phyloP scores from a whole-genome alignment of 2,113 vertebrate genomes.

The Emberiza fucata region DNA sequence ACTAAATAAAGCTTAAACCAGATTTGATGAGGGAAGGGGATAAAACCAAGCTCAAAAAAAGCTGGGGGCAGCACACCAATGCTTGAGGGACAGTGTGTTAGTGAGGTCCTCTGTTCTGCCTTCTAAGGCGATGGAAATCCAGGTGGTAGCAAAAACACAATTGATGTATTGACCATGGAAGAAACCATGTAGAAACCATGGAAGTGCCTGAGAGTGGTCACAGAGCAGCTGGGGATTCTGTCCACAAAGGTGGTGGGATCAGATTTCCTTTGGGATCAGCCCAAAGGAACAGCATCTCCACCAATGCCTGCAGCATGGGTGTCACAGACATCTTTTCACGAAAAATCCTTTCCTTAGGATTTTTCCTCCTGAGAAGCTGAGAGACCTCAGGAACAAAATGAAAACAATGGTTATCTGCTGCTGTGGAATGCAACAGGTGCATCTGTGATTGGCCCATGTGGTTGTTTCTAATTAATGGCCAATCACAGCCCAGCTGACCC shows the following conservation, averaged over 20 bases:
- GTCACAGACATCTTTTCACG: too few relatives aligned
- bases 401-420: too few relatives aligned
- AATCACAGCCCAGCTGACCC: too few relatives aligned
- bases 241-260: not conserved
- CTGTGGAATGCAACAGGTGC: too few relatives aligned
- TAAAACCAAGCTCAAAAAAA: not conserved
- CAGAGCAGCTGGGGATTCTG: not conserved
- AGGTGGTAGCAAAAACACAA: not conserved
- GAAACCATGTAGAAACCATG: not conserved
- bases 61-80: fast-evolving
- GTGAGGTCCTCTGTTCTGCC: not conserved
- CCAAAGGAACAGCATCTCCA: not conserved
- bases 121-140: not conserved
- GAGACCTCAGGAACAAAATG: too few relatives aligned
- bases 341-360: too few relatives aligned
- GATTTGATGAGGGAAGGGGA: not conserved
- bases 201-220: not conserved
- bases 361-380: too few relatives aligned
- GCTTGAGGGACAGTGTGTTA: not conserved
- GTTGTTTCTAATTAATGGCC: too few relatives aligned
- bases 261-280: not conserved
- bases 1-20: not conserved
- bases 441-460: too few relatives aligned
- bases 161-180: not conserved
- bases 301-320: not conserved